Evolutionary conservation across 2,113 vertebrate species (phyloP).

Genomic region (Nyctereutes procyonoides): DNA sequence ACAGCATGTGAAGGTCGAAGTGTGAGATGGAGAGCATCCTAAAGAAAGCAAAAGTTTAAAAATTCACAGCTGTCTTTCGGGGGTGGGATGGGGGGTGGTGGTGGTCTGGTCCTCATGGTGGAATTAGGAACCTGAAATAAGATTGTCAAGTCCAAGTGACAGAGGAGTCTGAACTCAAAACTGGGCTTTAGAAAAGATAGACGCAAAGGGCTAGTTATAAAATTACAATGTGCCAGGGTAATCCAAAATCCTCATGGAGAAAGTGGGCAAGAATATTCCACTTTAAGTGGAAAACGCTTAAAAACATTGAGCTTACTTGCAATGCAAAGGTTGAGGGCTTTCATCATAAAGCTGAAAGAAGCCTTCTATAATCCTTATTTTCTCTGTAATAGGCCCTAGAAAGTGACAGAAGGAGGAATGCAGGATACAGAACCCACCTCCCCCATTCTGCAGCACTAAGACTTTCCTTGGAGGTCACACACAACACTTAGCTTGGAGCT

Average conservation of each 20-base stretch:
- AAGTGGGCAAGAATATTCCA: neutral
- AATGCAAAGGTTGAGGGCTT: neutral
- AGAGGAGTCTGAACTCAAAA: neutral
- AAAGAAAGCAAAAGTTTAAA: neutral
- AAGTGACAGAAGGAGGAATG: neutral
- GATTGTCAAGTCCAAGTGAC: neutral
- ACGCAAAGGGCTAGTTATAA: neutral
- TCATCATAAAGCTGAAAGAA: constrained; percentile 30
- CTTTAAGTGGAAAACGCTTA: neutral
- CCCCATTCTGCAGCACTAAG: constrained; percentile 2
- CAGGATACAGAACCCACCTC: neutral
- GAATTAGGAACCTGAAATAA: neutral
- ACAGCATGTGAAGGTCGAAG: neutral
- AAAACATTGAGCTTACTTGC: neutral
- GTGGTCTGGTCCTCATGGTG: neutral
- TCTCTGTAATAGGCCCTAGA: neutral
- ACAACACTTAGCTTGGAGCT: constrained; percentile 69
- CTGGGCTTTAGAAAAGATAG: neutral
- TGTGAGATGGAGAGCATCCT: neutral
- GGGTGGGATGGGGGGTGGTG: rapidly evolving
- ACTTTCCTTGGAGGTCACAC: constrained; percentile 78
- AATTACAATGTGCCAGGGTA: neutral
- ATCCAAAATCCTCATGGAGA: neutral
- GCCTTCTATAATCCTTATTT: neutral
- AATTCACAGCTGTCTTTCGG: neutral